Evolutionary conservation across 2,797 vertebrate species (phyloP).

Genomic region (Channa striata): DNA sequence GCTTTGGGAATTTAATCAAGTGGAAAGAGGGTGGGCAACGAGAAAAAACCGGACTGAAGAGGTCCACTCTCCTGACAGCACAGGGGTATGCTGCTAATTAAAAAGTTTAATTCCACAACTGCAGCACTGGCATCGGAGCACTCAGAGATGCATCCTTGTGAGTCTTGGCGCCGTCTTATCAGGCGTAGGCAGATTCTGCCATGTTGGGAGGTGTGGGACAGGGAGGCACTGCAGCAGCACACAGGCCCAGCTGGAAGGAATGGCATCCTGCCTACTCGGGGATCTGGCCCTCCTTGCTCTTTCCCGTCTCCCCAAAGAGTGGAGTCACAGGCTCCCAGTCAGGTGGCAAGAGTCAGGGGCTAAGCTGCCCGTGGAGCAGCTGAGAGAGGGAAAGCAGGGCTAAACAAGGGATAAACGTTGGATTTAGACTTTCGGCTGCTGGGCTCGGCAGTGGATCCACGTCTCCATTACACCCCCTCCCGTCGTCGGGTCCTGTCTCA

Average conservation of each 20-base stretch:
- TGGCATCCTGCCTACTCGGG: constrained; percentile 71
- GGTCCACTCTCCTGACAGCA: constrained; percentile 72
- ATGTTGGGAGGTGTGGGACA: constrained; percentile 66
- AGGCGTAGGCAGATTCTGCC: constrained; percentile 79
- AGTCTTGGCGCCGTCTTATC: constrained; percentile 85
- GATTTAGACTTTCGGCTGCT: constrained; percentile 76
- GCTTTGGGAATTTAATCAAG: constrained; percentile 78
- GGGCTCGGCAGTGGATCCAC: constrained; percentile 61
- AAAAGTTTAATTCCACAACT: constrained; percentile 86
- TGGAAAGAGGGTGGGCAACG: constrained; percentile 62
- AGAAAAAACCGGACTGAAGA: constrained; percentile 69
- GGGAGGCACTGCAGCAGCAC: constrained; percentile 61
- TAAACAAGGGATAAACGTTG: constrained; percentile 82
- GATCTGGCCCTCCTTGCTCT: constrained; percentile 72
- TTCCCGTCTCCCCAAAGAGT: constrained; percentile 66
- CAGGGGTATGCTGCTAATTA: constrained; percentile 82
- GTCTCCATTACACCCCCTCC: constrained; percentile 65
- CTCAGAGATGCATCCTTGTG: constrained; percentile 82
- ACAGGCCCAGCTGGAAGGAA: constrained; percentile 76
- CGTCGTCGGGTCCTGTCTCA: constrained; percentile 57
- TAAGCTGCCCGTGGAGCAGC: constrained; percentile 70
- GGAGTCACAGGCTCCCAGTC: constrained; percentile 71
- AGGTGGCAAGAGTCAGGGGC: constrained; percentile 71
- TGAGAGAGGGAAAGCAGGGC: constrained; percentile 67
- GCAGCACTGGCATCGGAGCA: constrained; percentile 73